These are phyloP conservation scores for Hypsibius dujardini DNA, from an alignment of 1,140 invertebrate genomes.

Conservation along the genomic window DNA sequence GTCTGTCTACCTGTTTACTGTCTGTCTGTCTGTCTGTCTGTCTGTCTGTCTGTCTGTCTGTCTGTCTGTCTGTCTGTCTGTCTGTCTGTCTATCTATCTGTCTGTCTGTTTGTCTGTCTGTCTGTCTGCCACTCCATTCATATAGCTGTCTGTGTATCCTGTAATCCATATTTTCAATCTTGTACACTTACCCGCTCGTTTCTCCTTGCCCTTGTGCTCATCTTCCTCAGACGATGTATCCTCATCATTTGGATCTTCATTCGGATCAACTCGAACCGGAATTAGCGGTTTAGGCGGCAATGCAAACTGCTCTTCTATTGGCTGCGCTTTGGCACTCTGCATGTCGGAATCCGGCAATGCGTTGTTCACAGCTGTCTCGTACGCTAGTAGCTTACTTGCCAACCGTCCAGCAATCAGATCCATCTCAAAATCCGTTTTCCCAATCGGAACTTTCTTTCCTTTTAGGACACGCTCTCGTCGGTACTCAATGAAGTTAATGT, in stretches of 20 bases:
- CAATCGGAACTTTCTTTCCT: neutral
- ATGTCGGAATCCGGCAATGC: neutral
- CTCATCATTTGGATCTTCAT: constrained; percentile 9
- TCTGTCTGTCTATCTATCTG: too few species aligned
- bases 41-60: too few species aligned
- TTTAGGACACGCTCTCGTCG: neutral
- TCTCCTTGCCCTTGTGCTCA: neutral
- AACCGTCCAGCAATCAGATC: neutral
- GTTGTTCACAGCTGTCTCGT: neutral
- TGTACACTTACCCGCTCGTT: too few species aligned
- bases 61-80: too few species aligned
- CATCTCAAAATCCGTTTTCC: neutral
- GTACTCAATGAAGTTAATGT: neutral
- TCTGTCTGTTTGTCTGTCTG: too few species aligned
- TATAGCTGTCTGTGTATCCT: too few species aligned
- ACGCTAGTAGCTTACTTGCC: neutral
- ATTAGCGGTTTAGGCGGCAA: neutral
- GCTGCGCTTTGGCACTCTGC: neutral
- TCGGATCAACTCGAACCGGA: neutral
- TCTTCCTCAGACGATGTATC: neutral
- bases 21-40: too few species aligned
- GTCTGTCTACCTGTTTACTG: too few species aligned
- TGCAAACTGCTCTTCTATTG: neutral
- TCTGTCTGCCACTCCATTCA: too few species aligned
- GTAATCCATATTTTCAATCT: too few species aligned